phyloP scores from a whole-genome alignment of 2,888 invertebrate genomes.

The Phasia obesa region DNA sequence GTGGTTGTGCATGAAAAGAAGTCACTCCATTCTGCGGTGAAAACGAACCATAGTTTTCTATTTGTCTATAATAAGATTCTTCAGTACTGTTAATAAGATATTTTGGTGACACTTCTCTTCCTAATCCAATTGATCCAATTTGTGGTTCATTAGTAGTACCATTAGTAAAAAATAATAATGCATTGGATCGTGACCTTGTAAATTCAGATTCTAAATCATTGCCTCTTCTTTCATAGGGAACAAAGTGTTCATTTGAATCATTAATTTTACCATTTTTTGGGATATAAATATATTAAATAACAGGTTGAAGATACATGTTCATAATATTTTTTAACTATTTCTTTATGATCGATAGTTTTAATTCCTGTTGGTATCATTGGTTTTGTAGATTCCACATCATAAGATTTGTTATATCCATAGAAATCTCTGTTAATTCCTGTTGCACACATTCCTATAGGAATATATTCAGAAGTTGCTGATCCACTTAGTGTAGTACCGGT shows the following conservation, averaged over 20 bases:
- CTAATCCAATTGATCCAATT: neutral
- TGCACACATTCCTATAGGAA: constrained; percentile 27
- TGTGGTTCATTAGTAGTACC: neutral
- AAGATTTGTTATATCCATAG: constrained; percentile 6
- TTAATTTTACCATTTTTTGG: neutral
- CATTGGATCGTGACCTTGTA: neutral
- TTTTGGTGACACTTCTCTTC: too few relatives aligned
- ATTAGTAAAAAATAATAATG: neutral
- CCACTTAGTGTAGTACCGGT: constrained; percentile 25
- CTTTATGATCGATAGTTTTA: neutral
- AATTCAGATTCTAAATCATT: neutral
- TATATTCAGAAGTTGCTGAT: constrained; percentile 40
- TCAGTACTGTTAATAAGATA: neutral
- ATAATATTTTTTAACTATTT: constrained; percentile 22
- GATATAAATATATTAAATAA: neutral
- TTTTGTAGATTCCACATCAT: neutral
- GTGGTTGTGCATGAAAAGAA: constrained; percentile 14
- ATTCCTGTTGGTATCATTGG: constrained; percentile 1
- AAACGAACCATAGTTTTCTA: constrained; percentile 22
- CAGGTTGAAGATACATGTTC: neutral
- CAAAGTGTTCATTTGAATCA: neutral
- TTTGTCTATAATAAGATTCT: neutral
- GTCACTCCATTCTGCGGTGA: neutral
- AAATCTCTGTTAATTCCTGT: constrained; percentile 23
- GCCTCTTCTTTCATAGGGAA: neutral